Evolutionary conservation across 2,113 vertebrate genomes (phyloP).

Genomic region (Hiodon alosoides): DNA sequence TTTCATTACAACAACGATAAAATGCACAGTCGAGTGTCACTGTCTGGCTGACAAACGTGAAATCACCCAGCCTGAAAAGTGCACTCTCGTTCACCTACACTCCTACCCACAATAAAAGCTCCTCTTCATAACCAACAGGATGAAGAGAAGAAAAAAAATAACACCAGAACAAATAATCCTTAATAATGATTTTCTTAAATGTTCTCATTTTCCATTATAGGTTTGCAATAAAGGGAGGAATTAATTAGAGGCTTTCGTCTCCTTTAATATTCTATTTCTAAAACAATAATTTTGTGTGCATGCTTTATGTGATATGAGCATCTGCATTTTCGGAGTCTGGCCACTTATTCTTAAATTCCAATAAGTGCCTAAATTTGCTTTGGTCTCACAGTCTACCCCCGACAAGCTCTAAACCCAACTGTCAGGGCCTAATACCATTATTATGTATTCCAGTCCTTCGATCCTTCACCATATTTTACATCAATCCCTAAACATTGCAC

Average conservation of each 20-base stretch:
- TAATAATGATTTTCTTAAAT: conserved; percentile 68
- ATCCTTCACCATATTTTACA: not conserved
- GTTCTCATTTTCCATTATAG: conserved; percentile 68
- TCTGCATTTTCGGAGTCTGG: not conserved
- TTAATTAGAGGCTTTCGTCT: conserved; percentile 68
- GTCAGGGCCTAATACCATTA: not conserved
- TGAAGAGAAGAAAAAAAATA: conserved; percentile 30
- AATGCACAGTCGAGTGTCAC: conserved; percentile 42
- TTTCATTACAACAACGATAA: conserved; percentile 57
- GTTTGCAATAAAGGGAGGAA: conserved; percentile 67
- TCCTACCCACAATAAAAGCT: conserved; percentile 9
- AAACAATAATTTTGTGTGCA: conserved; percentile 47
- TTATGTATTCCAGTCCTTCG: no score
- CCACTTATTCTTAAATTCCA: not conserved
- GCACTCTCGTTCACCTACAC: not conserved
- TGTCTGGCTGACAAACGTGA: conserved; percentile 57
- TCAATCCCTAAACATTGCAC: not conserved
- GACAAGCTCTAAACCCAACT: not conserved
- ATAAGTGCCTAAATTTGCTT: not conserved
- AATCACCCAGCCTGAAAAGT: conserved; percentile 47
- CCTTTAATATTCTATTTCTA: conserved; percentile 58
- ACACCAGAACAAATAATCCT: conserved; percentile 55
- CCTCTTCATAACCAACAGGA: conserved; percentile 19
- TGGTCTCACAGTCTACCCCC: not conserved
- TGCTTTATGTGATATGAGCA: conserved; percentile 15